These are phyloP conservation scores for Chanos chanos DNA, from an alignment of 2,797 vertebrate species.

Conservation along the genomic window DNA sequence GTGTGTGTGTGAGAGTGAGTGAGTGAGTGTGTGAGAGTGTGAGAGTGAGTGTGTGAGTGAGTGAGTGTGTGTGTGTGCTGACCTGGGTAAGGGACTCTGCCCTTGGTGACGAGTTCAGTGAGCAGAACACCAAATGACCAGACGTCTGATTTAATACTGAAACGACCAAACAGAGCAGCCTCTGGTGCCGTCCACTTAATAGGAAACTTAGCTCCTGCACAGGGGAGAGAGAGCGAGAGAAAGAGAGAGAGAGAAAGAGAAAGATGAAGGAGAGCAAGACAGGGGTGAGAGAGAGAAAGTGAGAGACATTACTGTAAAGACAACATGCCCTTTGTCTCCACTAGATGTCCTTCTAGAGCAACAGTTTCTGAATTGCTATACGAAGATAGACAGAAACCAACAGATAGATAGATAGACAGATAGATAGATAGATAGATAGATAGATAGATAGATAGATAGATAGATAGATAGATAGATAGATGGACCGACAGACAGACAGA, in stretches of 20 bases:
- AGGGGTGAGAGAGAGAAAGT: background rate
- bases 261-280: background rate
- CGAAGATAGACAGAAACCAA: no score
- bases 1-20: no score
- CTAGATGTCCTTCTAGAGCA: no score
- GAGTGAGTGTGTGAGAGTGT: no score
- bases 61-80: background rate
- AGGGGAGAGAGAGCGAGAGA: no score
- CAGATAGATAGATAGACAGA: background rate
- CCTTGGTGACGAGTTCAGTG: slow-evolving; percentile 92
- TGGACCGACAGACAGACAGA: slow-evolving; percentile 2
- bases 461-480: background rate
- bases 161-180: slow-evolving; percentile 89
- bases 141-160: slow-evolving; percentile 95
- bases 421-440: background rate
- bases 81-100: slow-evolving; percentile 95
- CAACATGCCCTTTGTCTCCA: no score
- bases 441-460: background rate
- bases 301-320: no score
- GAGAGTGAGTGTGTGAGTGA: slow-evolving; percentile 2
- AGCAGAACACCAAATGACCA: slow-evolving; percentile 96
- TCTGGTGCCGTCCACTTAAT: slow-evolving; percentile 97
- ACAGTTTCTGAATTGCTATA: no score
- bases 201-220: slow-evolving; percentile 91
- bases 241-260: background rate